Conservation (phyloP, 2,113 vertebrate species). For the Globicephala melas region DNA sequence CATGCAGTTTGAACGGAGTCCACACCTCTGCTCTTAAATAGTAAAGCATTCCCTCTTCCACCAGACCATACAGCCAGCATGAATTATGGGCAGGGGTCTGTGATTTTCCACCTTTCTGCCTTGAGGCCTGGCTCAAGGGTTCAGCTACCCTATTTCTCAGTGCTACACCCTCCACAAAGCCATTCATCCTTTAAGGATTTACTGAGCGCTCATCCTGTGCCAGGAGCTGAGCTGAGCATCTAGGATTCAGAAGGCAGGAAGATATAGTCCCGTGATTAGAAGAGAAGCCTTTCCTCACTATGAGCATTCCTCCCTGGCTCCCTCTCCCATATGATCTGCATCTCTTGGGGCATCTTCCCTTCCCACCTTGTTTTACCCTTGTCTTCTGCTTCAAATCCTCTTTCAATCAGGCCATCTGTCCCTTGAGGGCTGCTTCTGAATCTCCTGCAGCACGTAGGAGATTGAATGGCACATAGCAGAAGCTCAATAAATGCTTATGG, state of each 20-base stretch:
- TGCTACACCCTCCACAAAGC: not conserved
- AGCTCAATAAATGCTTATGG: slow-evolving; percentile 54
- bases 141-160: not conserved
- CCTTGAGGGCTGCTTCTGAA: slow-evolving; percentile 20
- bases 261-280: not conserved
- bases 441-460: not conserved
- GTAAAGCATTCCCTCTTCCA: not conserved
- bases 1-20: not conserved
- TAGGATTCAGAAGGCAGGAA: not conserved
- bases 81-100: not conserved
- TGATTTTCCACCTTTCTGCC: not conserved
- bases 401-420: slow-evolving; percentile 39
- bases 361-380: not conserved
- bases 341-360: not conserved
- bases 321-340: not conserved
- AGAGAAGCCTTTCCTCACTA: not conserved
- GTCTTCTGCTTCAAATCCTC: slow-evolving; percentile 23
- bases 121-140: not conserved
- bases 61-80: not conserved
- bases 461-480: not conserved
- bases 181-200: not conserved
- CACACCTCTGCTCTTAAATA: not conserved
- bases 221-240: not conserved
- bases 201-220: not conserved
- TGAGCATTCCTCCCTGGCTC: not conserved